Conservation (phyloP, 64 coral and sea anemone species). For the Montipora cactus region DNA sequence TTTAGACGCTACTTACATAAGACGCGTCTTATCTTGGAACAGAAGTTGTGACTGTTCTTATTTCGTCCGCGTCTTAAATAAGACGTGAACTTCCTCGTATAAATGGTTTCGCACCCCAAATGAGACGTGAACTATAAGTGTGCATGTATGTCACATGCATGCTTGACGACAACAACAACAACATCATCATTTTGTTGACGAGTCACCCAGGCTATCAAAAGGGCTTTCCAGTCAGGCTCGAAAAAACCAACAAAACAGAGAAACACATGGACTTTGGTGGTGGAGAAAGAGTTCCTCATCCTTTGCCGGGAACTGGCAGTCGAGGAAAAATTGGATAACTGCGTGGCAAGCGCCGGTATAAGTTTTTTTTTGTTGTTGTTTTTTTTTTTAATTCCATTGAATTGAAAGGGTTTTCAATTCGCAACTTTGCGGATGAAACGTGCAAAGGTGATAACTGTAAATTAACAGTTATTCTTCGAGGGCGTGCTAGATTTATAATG, state of each 20-base stretch:
- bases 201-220: neutral
- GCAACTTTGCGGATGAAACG: neutral
- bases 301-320: neutral
- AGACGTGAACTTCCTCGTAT: neutral
- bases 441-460: neutral
- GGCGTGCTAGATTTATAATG: neutral
- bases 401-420: neutral
- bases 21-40: neutral
- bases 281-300: neutral
- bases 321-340: neutral
- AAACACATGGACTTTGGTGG: neutral
- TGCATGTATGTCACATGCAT: neutral
- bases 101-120: neutral
- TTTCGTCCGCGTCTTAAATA: neutral
- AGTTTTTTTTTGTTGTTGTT: too few relatives aligned
- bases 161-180: neutral
- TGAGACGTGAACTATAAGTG: neutral
- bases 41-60: neutral
- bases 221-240: neutral
- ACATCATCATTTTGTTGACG: neutral
- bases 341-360: neutral
- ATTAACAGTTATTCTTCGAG: neutral
- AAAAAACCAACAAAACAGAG: neutral
- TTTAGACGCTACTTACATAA: neutral
- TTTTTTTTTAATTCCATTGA: neutral